Percentiles rank a stretch among this genome's conserved stretches.
Evolutionary conservation across 1,140 invertebrate genomes (phyloP).

Genomic region (Papilio helenus): DNA sequence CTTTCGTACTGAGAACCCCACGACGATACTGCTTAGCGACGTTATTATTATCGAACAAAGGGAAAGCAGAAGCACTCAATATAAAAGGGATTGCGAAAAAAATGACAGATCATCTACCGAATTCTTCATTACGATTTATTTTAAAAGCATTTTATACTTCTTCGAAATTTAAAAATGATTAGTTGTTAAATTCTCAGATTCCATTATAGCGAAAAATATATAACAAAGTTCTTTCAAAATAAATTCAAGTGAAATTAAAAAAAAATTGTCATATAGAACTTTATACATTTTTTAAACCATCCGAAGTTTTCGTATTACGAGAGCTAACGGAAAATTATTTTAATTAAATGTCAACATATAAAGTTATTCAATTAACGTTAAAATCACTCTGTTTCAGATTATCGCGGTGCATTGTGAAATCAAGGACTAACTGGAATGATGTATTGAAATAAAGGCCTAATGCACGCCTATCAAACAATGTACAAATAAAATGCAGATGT

Average conservation of each 20-base stretch:
- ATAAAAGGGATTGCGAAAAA: constrained; percentile 23
- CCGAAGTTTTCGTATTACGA: not conserved
- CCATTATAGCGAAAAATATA: too few relatives aligned
- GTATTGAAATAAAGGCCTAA: constrained; percentile 42
- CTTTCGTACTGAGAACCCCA: not conserved
- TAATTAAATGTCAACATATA: constrained; percentile 19
- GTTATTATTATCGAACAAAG: constrained; percentile 24
- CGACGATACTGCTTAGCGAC: constrained; percentile 19
- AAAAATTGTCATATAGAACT: too few relatives aligned
- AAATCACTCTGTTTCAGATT: constrained; percentile 47
- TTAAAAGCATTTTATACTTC: not conserved
- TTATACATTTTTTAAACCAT: not conserved
- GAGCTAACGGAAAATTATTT: not conserved
- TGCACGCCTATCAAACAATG: constrained; percentile 38
- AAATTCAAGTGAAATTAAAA: too few relatives aligned
- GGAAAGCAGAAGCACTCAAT: constrained; percentile 24
- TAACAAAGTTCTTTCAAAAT: too few relatives aligned
- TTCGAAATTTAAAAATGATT: not conserved
- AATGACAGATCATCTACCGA: constrained; percentile 13
- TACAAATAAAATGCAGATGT: constrained; percentile 41
- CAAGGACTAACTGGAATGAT: constrained; percentile 8
- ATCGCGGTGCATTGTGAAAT: not conserved
- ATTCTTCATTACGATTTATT: constrained; percentile 20
- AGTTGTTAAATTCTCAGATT: too few relatives aligned
- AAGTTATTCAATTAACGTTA: not conserved